Base-by-base conservation (phyloP, 2,797 vertebrate genomes). In the Xerus rutilus region DNA sequence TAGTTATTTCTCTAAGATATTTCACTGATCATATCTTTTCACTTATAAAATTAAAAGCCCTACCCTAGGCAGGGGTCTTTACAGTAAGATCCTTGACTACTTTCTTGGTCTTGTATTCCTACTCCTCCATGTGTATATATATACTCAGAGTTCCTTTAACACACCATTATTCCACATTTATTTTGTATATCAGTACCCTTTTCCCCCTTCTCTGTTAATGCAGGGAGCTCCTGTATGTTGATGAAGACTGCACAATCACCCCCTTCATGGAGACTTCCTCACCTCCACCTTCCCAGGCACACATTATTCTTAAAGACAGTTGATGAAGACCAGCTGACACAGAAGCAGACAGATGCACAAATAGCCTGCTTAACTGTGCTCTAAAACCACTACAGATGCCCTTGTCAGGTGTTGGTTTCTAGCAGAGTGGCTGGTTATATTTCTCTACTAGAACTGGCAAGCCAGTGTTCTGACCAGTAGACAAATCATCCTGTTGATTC, bases 81-180 rank as follows among this genome's bases (percentile, higher is more conserved):
- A 79, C 57, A 30, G 39, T 35, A 35, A 77, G 35, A 28, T 2
- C 39, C 62, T 25, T 20, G 28, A 14, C 47, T 57, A 4, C 54
- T 96, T 87, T 89, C 49, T 81, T 25, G 7, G 43, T 69, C 49
- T 91, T 78, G 67, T 54, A 57, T 62, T 85, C 76, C 69, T 74
- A n/a, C 45, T n/a, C 83, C n/a, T 79, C 67, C 64, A 39, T 0
- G 0, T 64, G 15, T n/a, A 17, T 3, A 64, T 4, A n/a, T 64
- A 45, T 84, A 45, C n/a, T 73, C 43, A 12, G 30, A 76, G 32
- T 76, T 85, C 25, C 14, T 92, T 30, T 72, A 54, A 57, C 30
- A 70, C 82, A 45, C 54, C 57, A 59, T 72, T 64, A 35, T 86
- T 86, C 86, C 3, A 15, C 18, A 62, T 45, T 28, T 79, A 49